Evolutionary conservation across 2,797 vertebrate genomes (phyloP).

Genomic region (Sebastes cheni): DNA sequence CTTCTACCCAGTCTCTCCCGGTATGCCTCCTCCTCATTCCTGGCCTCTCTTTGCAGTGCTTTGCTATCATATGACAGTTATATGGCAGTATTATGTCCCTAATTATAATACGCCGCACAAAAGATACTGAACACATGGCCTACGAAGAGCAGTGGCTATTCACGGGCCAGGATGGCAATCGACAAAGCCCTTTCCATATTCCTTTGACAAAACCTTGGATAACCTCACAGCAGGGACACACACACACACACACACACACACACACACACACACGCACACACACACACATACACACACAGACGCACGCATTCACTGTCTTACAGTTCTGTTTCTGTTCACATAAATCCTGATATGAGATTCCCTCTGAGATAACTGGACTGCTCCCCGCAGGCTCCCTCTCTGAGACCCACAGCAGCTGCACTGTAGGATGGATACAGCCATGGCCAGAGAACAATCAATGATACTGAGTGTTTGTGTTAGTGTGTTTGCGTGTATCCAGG

Average conservation of each 20-base stretch:
- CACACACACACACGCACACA: not conserved
- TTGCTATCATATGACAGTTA: conserved; percentile 41
- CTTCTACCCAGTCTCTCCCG: conserved; percentile 17
- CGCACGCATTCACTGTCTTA: conserved; percentile 23
- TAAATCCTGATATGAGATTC: conserved; percentile 72
- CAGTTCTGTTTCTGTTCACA: conserved; percentile 68
- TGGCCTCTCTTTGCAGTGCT: conserved; percentile 24
- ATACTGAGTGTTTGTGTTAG: conserved; percentile 25
- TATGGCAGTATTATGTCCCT: conserved; percentile 30
- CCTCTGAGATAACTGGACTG: conserved; percentile 68
- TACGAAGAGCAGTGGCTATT: conserved; percentile 29
- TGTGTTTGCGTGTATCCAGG: not conserved
- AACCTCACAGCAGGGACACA: conserved; percentile 33
- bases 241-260: not conserved
- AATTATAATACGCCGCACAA: conserved; percentile 45
- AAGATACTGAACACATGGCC: conserved; percentile 42
- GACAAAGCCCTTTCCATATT: conserved; percentile 35
- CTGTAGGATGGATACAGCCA: conserved; percentile 41
- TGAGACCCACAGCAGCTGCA: conserved; percentile 58
- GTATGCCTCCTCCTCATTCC: conserved; percentile 42
- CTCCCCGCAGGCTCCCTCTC: conserved; percentile 59
- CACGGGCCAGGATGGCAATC: conserved; percentile 23
- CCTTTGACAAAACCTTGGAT: conserved; percentile 44
- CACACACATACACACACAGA: conserved; percentile 1
- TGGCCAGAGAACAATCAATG: conserved; percentile 66